phyloP scores from a whole-genome alignment of 2,888 invertebrate genomes.

The Ochropleura leucogaster region DNA sequence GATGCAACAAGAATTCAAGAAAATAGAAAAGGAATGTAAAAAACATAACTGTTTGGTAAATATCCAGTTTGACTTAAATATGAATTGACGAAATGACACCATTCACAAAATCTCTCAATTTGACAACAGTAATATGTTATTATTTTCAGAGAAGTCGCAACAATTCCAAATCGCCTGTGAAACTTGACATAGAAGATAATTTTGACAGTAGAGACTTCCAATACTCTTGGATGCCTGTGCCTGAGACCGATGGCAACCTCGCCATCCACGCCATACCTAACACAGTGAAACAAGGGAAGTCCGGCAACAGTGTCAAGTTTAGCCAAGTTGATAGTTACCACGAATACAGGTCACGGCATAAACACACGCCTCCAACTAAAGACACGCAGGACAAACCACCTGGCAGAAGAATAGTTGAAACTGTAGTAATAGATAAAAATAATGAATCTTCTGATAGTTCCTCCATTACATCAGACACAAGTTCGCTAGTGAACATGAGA shows the following conservation, averaged over 20 bases:
- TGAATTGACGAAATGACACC: not conserved
- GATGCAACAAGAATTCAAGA: constrained; percentile 82
- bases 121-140: not conserved
- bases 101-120: not conserved
- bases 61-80: not conserved
- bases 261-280: constrained; percentile 84
- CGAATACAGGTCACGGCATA: constrained; percentile 86
- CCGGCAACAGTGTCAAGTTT: constrained; percentile 82
- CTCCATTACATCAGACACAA: constrained; percentile 73
- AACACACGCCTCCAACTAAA: constrained; percentile 87
- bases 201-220: constrained; percentile 76
- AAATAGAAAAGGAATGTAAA: constrained; percentile 80
- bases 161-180: constrained; percentile 73
- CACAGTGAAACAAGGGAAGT: constrained; percentile 73
- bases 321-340: constrained; percentile 85
- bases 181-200: constrained; percentile 60
- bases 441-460: constrained; percentile 71
- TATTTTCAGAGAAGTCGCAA: constrained; percentile 71
- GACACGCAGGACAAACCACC: constrained; percentile 69
- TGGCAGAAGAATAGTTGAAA: constrained; percentile 72
- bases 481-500: constrained; percentile 75
- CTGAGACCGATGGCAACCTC: constrained; percentile 82
- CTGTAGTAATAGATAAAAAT: constrained; percentile 72
- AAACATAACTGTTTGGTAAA: constrained; percentile 68
- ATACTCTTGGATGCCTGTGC: constrained; percentile 88